Evolutionary conservation across 2,888 invertebrate genomes (phyloP), one percentile per base, ranked within the genome.

Genomic region (Nymphalis c-album): DNA sequence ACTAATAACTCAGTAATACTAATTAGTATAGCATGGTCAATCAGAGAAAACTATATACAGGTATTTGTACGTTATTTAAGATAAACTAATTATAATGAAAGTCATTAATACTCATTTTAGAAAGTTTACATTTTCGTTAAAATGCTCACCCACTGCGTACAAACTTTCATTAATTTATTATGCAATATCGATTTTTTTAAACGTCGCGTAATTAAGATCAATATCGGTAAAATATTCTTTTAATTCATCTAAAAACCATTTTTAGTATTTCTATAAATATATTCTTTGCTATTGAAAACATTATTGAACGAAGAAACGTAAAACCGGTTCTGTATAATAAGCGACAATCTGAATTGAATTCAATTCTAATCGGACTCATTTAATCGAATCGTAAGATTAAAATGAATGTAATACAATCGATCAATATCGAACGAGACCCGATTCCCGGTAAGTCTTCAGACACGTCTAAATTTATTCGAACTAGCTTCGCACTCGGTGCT

Each of bases 381-480:
- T 76, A 74, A 75, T 71, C 67, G 67, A 72, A 72, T 72, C 70
- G 69, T 71, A 73, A 72, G 70, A 70, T 69, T 69, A 67, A 64
- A 70, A 70, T 60, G 53, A 72, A 73, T 70, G 71, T 71, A 74
- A 74, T 74, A 79, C 76, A 78, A 82, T 80, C 77, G 71, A 76
- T 78, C 73, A 76, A 73, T 72, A 76, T 76, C 76, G 71, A 75
- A 76, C 73, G 74, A 77, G 79, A 80, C 75, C 75, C 76, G 77
- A 77, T 85, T 83, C 85, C 78, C 76, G 77, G 86, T 85, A 85
- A 78, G 79, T 79, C 77, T 81, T 79, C 81, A 82, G 86, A 85
- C 84, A 78, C 72, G 80, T 88, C 86, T 89, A 88, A 88, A 87
- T 89, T 85, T 87, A 85, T 86, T 87, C 83, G 79, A 81, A 75